A percentile compares a stretch with the other conserved stretches of the same genome.
Conservation (phyloP, 2,888 invertebrate species). For the Nomada lathburiana region DNA sequence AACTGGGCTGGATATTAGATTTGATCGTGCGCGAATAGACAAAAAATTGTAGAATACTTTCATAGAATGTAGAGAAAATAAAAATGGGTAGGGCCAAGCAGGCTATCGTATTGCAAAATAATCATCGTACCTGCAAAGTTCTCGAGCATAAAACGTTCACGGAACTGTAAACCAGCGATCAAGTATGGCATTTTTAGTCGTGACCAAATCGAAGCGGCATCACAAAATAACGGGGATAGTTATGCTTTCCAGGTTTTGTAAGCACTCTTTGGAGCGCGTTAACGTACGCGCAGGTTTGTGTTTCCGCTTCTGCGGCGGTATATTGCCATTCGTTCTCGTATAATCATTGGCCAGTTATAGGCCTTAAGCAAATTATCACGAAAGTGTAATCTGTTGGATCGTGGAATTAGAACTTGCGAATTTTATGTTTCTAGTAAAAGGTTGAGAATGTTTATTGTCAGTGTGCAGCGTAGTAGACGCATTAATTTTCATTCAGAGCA, state of each 20-base stretch:
- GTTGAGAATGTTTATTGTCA: conserved; percentile 5
- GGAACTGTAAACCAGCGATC: conserved; percentile 45
- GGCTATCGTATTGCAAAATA: background rate
- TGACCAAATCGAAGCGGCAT: conserved; percentile 64
- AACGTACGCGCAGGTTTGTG: conserved; percentile 69
- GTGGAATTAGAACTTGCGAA: conserved; percentile 5
- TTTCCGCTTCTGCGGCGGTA: conserved; percentile 14
- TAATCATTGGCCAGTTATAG: no score
- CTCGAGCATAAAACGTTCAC: conserved; percentile 13
- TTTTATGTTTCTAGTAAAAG: background rate
- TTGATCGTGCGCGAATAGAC: background rate
- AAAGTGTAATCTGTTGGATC: no score
- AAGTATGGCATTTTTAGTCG: conserved; percentile 59
- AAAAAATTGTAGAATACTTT: background rate
- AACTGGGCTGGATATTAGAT: background rate
- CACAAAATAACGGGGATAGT: conserved; percentile 79
- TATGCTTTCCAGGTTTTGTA: conserved; percentile 80
- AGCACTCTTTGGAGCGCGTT: conserved; percentile 68
- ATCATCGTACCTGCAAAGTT: background rate
- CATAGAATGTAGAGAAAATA: background rate
- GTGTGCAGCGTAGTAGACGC: no score
- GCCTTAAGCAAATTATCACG: no score
- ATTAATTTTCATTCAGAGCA: background rate
- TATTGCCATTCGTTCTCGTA: background rate
- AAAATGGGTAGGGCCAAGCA: background rate